Base-by-base conservation (phyloP, 2,113 vertebrate genomes). In the Nyctereutes procyonoides region DNA sequence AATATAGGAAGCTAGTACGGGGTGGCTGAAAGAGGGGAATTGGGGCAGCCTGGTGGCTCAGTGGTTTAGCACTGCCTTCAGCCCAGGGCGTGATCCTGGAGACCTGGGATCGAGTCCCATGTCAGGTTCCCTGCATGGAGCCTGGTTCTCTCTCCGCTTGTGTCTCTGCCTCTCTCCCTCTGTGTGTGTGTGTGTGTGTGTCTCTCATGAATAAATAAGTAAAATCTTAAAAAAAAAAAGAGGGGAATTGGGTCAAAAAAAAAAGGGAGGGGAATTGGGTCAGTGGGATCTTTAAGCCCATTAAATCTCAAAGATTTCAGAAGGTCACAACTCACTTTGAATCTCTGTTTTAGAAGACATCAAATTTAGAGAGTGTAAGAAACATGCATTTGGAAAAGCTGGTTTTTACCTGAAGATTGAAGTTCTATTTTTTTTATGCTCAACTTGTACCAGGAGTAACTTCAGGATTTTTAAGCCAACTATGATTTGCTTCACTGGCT, bases 291-390 rank as follows among this genome's bases (percentile, higher is more conserved):
- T 15, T 56, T 87, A 30, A 93, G 17, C 0, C 8, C 6, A 8
- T 51, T 80, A 58, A 32, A 53, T 79, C 12, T 82, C 20, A 32
- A 90, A 88, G 55, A 67, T 28, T 83, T 77, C 30, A 74, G 16
- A 1, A 69, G 38, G 28, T 43, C 56, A 43, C 32, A 88, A 20
- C 3, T 73, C 15, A 63, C 10, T 35, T 79, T 77, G 56, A 58
- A 28, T 67, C n/a, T 92, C 24, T 89, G 20, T 83, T 90, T 88
- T 53, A 88, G 76, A 97, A 93, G 55, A 69, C 14, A 43, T 55
- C 62, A 94, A 22, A 56, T 56, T 90, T 74, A 88, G 38, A 56
- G 26, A 62, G 51, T 60, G 19, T 32, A 48, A 53, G 43, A 84
- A 74, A 6, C 65, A 3, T 22, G 17, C 1, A 55, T 90, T 76